phyloP scores from a whole-genome alignment of 2,888 invertebrate genomes.

The Morpho deidamia region DNA sequence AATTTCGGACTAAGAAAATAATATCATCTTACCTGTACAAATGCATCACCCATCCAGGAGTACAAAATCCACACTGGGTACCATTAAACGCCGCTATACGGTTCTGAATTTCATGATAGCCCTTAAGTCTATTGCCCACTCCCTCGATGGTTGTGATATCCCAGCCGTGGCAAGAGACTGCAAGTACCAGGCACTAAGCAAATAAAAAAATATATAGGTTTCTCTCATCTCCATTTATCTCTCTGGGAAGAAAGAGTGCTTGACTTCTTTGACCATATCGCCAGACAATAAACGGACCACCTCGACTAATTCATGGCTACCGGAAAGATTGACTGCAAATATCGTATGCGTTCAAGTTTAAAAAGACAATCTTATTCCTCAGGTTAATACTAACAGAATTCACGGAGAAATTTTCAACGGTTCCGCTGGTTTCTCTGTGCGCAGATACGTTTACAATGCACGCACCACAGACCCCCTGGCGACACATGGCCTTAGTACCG shows the following conservation, averaged over 20 bases:
- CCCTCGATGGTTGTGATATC: conserved; percentile 85
- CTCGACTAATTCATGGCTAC: no score
- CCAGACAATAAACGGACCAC: no score
- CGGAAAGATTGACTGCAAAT: no score
- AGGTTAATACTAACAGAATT: conserved; percentile 49
- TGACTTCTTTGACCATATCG: not conserved
- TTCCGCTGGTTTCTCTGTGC: conserved; percentile 38
- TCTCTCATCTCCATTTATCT: not conserved
- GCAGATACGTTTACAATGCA: conserved; percentile 62
- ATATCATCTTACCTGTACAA: conserved; percentile 73
- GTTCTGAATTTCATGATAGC: conserved; percentile 82
- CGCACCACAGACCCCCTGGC: conserved; percentile 60
- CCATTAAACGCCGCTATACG: conserved; percentile 80
- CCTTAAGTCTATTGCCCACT: conserved; percentile 77
- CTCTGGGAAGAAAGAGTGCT: not conserved
- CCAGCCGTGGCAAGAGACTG: conserved; percentile 82
- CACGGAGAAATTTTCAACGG: conserved; percentile 52
- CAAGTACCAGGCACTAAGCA: conserved; percentile 48
- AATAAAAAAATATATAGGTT: not conserved
- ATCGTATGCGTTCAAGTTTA: no score
- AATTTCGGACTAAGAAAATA: not conserved
- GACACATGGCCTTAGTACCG: conserved; percentile 81
- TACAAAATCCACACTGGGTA: conserved; percentile 86
- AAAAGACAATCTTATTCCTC: no score
- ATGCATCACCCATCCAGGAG: conserved; percentile 87